Evolutionary conservation across 2,797 vertebrate genomes (phyloP).

Genomic region (Mus minutoides): DNA sequence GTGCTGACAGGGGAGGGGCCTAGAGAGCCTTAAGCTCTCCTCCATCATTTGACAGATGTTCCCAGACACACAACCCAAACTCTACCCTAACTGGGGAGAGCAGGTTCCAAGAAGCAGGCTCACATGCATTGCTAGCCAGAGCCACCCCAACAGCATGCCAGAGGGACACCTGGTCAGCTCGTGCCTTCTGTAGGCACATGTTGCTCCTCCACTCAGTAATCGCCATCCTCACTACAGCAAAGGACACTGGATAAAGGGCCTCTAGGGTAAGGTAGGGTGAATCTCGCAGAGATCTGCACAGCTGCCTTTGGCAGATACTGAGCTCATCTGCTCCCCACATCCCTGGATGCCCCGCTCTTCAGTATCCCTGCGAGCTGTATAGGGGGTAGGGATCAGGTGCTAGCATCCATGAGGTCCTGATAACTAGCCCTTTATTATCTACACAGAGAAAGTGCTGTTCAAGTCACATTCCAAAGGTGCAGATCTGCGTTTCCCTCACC

Average conservation of each 20-base stretch:
- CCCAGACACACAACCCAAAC: background rate
- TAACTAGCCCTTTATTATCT: background rate
- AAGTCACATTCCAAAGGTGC: background rate
- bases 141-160: background rate
- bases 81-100: background rate
- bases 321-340: background rate
- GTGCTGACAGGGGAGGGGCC: background rate
- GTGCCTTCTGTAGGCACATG: background rate
- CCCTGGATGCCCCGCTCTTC: background rate
- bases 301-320: background rate
- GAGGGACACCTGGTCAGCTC: background rate
- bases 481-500: slow-evolving; percentile 62
- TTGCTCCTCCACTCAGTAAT: background rate
- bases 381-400: background rate
- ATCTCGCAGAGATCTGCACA: background rate
- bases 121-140: background rate
- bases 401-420: background rate
- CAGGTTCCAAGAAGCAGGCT: background rate
- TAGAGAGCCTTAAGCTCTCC: background rate
- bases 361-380: background rate
- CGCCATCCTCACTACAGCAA: background rate
- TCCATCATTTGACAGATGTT: background rate
- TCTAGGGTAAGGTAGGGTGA: too few relatives aligned
- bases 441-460: background rate
- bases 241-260: background rate